These are phyloP conservation scores for Aphaenogaster rudis DNA, from an alignment of 1,140 invertebrate genomes.

Conservation along the genomic window DNA sequence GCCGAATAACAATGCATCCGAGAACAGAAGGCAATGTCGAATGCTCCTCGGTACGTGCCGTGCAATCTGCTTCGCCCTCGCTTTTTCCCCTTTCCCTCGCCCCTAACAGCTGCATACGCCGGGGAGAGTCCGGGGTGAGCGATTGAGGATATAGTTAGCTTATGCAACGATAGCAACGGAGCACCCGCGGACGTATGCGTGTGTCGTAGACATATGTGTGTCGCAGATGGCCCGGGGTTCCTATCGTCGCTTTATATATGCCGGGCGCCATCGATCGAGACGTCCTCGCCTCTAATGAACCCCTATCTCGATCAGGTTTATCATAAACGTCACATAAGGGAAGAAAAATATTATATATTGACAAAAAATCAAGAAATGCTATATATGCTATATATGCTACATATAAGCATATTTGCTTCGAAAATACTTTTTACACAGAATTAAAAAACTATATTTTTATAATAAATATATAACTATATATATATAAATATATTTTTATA, in stretches of 20 bases:
- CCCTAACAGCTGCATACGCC: conserved; percentile 48
- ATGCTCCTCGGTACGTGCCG: conserved; percentile 33
- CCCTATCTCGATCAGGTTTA: conserved; percentile 1
- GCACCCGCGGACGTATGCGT: conserved; percentile 15
- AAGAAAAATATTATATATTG: not conserved
- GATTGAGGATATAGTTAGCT: conserved; percentile 48
- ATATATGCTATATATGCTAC: not conserved
- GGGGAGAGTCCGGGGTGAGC: conserved; percentile 38
- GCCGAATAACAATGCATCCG: conserved; percentile 31
- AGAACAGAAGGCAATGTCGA: conserved; percentile 45
- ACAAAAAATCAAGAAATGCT: not conserved
- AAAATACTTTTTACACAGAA: not conserved
- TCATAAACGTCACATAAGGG: not conserved
- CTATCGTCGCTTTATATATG: conserved; percentile 46
- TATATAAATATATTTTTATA: too few species aligned
- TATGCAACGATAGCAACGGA: conserved; percentile 58
- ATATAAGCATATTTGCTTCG: not conserved
- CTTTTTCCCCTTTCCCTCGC: conserved; percentile 57
- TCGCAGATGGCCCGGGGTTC: conserved; percentile 54
- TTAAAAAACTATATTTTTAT: not conserved
- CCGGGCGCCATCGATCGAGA: conserved; percentile 42
- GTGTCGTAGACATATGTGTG: conserved; percentile 59
- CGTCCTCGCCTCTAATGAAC: conserved; percentile 32
- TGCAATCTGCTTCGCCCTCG: conserved; percentile 58
- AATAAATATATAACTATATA: too few species aligned